Percentiles rank a stretch among this genome's conserved stretches.
These are phyloP conservation scores for Mustelus asterias DNA, from an alignment of 2,113 vertebrate species.

Conservation along the genomic window DNA sequence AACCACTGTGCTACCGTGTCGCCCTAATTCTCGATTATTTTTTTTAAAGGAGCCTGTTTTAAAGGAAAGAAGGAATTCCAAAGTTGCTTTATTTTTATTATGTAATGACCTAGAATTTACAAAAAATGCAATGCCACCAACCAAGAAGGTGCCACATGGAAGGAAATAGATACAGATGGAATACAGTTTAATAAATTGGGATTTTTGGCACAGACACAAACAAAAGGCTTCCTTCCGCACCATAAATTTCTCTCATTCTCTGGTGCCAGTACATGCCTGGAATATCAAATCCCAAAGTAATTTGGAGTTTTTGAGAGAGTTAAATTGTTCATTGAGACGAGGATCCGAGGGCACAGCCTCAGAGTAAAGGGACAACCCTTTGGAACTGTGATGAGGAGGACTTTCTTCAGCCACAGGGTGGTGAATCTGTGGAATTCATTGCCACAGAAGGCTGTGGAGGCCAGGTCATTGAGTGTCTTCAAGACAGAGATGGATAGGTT, in stretches of 20 bases:
- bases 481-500: too few relatives aligned
- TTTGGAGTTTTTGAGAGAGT: neutral
- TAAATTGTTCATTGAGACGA: too few relatives aligned
- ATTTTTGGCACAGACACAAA: neutral
- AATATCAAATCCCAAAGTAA: neutral
- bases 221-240: neutral
- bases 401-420: too few relatives aligned
- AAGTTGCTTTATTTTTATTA: neutral
- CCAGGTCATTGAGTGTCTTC: too few relatives aligned
- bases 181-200: neutral
- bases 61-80: neutral
- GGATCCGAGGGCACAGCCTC: too few relatives aligned
- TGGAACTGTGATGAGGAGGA: too few relatives aligned
- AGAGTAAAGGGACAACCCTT: too few relatives aligned
- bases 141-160: neutral
- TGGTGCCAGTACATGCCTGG: neutral
- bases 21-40: neutral
- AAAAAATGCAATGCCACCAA: neutral
- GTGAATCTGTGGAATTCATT: too few relatives aligned
- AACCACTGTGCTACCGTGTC: too few relatives aligned
- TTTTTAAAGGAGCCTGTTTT: neutral
- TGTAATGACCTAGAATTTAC: neutral
- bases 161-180: neutral
- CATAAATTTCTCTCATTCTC: neutral
- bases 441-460: too few relatives aligned